Percentiles rank a stretch among this genome's conserved stretches.
Evolutionary conservation across 2,797 vertebrate species (phyloP).

Genomic region (Anolis apletophallus): DNA sequence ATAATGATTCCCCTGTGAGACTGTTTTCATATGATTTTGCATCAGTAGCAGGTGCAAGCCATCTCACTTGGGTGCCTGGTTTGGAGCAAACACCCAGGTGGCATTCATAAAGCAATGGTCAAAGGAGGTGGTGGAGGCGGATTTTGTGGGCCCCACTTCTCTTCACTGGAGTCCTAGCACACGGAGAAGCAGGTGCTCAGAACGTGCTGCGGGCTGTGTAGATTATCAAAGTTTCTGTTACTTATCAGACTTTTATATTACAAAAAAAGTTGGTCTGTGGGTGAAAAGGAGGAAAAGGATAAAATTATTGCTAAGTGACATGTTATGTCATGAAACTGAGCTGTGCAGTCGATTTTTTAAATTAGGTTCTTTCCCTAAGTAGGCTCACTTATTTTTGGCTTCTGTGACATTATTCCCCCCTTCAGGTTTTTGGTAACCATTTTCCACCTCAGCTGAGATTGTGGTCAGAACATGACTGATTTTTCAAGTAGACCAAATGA

Average conservation of each 20-base stretch:
- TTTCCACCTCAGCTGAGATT: slow-evolving; percentile 13
- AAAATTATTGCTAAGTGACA: slow-evolving; percentile 69
- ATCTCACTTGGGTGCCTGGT: slow-evolving; percentile 11
- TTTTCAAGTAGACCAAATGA: slow-evolving; percentile 14
- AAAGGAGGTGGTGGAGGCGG: background rate
- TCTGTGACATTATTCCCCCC: slow-evolving; percentile 39
- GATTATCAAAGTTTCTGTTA: slow-evolving; percentile 76
- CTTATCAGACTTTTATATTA: slow-evolving; percentile 61
- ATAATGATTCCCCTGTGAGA: slow-evolving; percentile 29
- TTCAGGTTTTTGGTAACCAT: background rate
- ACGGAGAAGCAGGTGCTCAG: slow-evolving; percentile 54
- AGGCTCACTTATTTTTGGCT: slow-evolving; percentile 49
- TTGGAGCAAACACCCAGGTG: slow-evolving; percentile 35
- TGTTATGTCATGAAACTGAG: slow-evolving; percentile 75
- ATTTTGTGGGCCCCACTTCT: background rate
- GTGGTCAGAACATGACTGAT: slow-evolving; percentile 1
- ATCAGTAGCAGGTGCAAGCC: background rate
- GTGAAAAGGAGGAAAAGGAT: slow-evolving; percentile 33
- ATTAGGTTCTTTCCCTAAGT: slow-evolving; percentile 67
- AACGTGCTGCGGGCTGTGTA: slow-evolving; percentile 64
- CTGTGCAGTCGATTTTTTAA: slow-evolving; percentile 56
- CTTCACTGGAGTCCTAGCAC: slow-evolving; percentile 41
- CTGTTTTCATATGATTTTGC: slow-evolving; percentile 42
- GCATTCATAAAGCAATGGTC: slow-evolving; percentile 2
- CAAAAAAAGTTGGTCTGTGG: slow-evolving; percentile 35